Conservation (phyloP, 2,113 vertebrate species). For the Dromiciops gliroides region DNA sequence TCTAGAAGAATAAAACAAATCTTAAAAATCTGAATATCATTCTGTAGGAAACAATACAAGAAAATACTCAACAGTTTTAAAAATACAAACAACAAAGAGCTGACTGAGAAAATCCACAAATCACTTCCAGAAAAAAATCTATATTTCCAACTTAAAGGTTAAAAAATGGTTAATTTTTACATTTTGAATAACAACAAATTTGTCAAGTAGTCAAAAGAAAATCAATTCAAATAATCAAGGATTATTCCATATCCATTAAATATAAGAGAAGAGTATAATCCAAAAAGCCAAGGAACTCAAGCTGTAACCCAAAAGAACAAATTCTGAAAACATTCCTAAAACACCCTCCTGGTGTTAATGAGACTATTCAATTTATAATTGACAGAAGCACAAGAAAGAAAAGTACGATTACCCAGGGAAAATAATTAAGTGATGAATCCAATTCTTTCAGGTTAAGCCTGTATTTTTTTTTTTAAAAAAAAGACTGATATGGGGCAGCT, state of each 20-base stretch:
- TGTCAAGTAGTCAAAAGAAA: neutral
- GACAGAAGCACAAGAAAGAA: neutral
- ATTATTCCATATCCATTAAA: neutral
- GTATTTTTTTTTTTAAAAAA: too few species aligned
- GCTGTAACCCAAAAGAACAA: neutral
- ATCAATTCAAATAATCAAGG: neutral
- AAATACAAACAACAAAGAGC: neutral
- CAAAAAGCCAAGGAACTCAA: neutral
- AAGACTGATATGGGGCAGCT: neutral
- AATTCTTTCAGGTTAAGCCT: neutral
- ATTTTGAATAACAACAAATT: neutral
- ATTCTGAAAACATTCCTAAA: neutral
- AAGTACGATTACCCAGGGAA: neutral
- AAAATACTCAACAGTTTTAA: neutral
- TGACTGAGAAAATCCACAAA: neutral
- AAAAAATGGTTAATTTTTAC: neutral
- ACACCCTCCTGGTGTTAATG: neutral
- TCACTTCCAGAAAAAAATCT: neutral
- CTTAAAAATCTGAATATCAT: neutral
- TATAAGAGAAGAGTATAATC: neutral
- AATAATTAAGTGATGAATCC: neutral
- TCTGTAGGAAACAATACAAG: neutral
- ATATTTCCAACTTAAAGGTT: neutral
- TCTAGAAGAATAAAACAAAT: neutral
- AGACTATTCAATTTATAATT: neutral